These are phyloP conservation scores for Ctenicera cuprea DNA, from an alignment of 2,888 invertebrate species.

Conservation along the genomic window DNA sequence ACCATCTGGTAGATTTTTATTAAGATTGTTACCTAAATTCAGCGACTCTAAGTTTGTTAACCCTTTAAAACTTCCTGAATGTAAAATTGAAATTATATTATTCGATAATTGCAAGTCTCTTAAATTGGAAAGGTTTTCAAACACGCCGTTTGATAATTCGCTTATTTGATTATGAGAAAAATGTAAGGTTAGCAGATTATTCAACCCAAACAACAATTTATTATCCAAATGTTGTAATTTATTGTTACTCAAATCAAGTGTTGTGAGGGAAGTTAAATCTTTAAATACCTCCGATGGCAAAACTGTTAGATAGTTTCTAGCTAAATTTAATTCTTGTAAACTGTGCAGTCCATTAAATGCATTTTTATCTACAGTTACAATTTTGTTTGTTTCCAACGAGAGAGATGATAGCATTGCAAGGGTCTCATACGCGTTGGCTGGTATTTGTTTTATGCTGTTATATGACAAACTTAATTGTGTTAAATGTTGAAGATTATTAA, in stretches of 20 bases:
- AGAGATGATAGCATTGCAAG: conserved; percentile 10
- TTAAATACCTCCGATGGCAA: conserved; percentile 14
- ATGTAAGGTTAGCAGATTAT: conserved; percentile 6
- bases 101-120: not conserved
- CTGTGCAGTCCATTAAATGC: conserved; percentile 15
- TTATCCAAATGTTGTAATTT: not conserved
- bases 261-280: conserved; percentile 7
- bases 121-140: conserved; percentile 5
- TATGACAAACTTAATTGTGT: conserved; percentile 21
- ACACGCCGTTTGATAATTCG: not conserved
- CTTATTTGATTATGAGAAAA: conserved; percentile 27
- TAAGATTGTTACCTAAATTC: conserved; percentile 9
- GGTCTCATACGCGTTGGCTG: not conserved
- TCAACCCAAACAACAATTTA: conserved; percentile 8
- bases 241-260: conserved; percentile 21
- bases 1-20: conserved; percentile 14
- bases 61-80: not conserved
- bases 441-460: conserved; percentile 25
- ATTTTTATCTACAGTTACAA: conserved; percentile 8
- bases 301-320: conserved; percentile 17
- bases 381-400: conserved; percentile 25
- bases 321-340: conserved; percentile 26
- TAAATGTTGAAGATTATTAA: conserved; percentile 9
- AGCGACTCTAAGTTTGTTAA: conserved; percentile 9
- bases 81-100: not conserved